These are phyloP conservation scores for Bombus consobrinus DNA, from an alignment of 1,140 invertebrate species.

Conservation along the genomic window DNA sequence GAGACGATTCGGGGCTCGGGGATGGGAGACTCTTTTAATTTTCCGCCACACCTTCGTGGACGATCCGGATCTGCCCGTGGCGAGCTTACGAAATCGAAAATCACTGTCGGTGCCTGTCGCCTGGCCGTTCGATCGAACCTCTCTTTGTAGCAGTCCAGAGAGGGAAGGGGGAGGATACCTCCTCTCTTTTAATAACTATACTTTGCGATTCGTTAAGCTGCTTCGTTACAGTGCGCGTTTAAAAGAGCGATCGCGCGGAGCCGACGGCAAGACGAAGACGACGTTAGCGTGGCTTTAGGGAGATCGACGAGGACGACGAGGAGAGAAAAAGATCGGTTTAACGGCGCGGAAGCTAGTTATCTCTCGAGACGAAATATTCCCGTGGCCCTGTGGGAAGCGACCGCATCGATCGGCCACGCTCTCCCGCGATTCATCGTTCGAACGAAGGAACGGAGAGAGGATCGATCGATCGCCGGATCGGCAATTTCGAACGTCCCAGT, in stretches of 20 bases:
- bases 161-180: background rate
- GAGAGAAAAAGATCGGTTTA: conserved; percentile 16
- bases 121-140: background rate
- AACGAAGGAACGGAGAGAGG: background rate
- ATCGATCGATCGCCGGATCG: conserved; percentile 26
- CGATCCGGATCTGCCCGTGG: conserved; percentile 21
- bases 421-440: conserved; percentile 22
- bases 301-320: background rate
- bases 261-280: background rate
- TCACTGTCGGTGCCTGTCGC: conserved; percentile 32
- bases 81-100: conserved; percentile 56
- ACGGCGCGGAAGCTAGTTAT: conserved; percentile 53
- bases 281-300: background rate
- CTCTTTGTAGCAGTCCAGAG: background rate
- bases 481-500: conserved; percentile 39
- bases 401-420: conserved; percentile 29
- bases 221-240: conserved; percentile 55
- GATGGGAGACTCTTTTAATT: conserved; percentile 20
- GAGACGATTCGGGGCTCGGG: too few species aligned
- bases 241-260: conserved; percentile 40
- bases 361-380: conserved; percentile 33
- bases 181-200: conserved; percentile 57
- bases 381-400: conserved; percentile 29
- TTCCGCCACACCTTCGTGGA: conserved; percentile 39
- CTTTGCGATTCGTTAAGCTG: conserved; percentile 61